These are phyloP conservation scores for Oncorhynchus kisutch DNA, from an alignment of 2,113 vertebrate genomes.

Conservation along the genomic window DNA sequence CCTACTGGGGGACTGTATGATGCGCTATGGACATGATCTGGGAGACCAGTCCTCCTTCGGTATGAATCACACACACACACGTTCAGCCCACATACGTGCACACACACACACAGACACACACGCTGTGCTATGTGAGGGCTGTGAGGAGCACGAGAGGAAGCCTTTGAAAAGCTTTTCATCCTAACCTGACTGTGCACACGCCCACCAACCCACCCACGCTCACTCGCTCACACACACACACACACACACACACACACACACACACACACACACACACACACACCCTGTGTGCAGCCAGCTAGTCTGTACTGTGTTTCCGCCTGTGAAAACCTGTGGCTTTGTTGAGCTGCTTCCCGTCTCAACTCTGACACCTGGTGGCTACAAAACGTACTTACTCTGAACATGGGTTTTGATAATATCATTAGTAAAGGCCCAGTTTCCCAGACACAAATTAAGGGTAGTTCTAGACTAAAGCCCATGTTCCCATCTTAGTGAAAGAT, in stretches of 20 bases:
- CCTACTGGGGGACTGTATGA: slow-evolving; percentile 91
- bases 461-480: no score
- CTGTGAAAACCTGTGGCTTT: background rate
- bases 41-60: slow-evolving; percentile 88
- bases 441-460: no score
- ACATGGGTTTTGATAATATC: no score
- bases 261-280: background rate
- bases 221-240: background rate
- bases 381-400: background rate
- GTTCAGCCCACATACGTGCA: background rate
- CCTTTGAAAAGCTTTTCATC: background rate
- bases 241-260: background rate
- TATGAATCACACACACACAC: slow-evolving; percentile 59
- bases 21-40: slow-evolving; percentile 86
- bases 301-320: background rate
- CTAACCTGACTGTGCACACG: background rate
- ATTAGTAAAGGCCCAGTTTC: no score
- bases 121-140: background rate
- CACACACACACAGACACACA: background rate
- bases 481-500: no score
- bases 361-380: slow-evolving; percentile 42
- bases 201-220: background rate
- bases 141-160: background rate
- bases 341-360: background rate
- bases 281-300: background rate